Percentiles rank a stretch among this genome's conserved stretches.
Conservation (phyloP, 2,797 vertebrate genomes). For the Naso thynnoides region DNA sequence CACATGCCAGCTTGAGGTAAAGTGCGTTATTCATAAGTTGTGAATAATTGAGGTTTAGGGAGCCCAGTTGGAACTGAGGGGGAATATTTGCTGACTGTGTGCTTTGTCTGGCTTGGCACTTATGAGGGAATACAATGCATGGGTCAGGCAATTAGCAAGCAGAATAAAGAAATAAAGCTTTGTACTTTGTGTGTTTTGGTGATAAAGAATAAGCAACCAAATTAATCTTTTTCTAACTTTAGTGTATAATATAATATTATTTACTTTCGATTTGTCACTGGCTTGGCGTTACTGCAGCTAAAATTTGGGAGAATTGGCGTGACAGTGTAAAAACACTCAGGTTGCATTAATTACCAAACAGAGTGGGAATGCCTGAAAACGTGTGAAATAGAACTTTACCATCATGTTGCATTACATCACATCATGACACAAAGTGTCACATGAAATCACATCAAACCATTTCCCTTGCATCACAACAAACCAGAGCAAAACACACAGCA, state of each 20-base stretch:
- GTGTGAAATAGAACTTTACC: neutral
- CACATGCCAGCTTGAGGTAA: constrained; percentile 75
- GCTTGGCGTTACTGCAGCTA: neutral
- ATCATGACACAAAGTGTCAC: constrained; percentile 8
- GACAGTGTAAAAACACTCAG: constrained; percentile 3
- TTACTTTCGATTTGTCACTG: neutral
- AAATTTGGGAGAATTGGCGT: neutral
- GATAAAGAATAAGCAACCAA: constrained; percentile 21
- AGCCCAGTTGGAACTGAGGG: constrained; percentile 58
- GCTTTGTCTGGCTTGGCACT: constrained; percentile 69
- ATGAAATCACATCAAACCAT: constrained; percentile 34
- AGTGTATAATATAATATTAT: neutral
- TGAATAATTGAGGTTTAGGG: constrained; percentile 82
- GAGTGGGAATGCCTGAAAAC: constrained; percentile 11
- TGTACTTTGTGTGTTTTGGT: constrained; percentile 25
- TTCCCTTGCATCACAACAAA: constrained; percentile 35
- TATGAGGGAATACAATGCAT: constrained; percentile 54
- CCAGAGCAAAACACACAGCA: neutral
- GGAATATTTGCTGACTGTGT: constrained; percentile 74
- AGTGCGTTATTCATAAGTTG: constrained; percentile 83
- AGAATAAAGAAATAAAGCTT: constrained; percentile 38
- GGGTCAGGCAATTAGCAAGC: constrained; percentile 61
- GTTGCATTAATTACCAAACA: constrained; percentile 5
- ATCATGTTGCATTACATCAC: constrained; percentile 22
- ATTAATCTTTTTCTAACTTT: neutral